Evolutionary conservation across 1,140 invertebrate species (phyloP), one percentile per base, ranked within the genome.

Genomic region (Mamestra configurata): DNA sequence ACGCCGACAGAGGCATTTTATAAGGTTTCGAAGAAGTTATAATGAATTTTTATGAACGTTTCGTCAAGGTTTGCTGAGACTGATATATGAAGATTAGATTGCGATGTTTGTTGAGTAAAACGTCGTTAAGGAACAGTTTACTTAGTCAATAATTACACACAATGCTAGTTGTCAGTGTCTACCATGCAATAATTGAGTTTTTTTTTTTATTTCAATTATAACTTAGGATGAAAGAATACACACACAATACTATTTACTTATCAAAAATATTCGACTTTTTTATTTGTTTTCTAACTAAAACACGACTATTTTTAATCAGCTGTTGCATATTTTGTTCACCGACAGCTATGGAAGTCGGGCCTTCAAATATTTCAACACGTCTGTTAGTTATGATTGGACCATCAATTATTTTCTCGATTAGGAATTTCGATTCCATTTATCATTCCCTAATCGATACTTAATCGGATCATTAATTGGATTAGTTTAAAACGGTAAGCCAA

Each of bases 1-100:
- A 87, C 18, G 88, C 92, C 93, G 92, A 93, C 90, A 90, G 80
- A 79, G 79, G 71, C 59, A 79, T 79, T 66, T 77, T 77, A 77
- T 77, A 77, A 72, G 46, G 49, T 51, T 77, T 77, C 75, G 75
- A 77, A 77, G 75, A 77, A 77, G 75, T 77, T 77, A 40, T 77
- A 77, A 77, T 77, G 75, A 68, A 77, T 53, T 77, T 77, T 66
- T 66, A 68, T 66, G 40, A 77, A 53, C 27, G 35, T 77, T 68
- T 66, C 75, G 75, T 77, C 75, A 77, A 68, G 75, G 46, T 68
- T 66, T 43, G 51, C n/a, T 51, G 31, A 27, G 61, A 77, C 43
- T 77, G 75, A 77, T 77, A 77, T 77, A 77, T 68, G 59, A 43
- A 53, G 46, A 77, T 77, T 66, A 77, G 61, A 68, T 64, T 35